phyloP scores from a whole-genome alignment of 2,888 invertebrate genomes.

The Andricus quercusramuli region DNA sequence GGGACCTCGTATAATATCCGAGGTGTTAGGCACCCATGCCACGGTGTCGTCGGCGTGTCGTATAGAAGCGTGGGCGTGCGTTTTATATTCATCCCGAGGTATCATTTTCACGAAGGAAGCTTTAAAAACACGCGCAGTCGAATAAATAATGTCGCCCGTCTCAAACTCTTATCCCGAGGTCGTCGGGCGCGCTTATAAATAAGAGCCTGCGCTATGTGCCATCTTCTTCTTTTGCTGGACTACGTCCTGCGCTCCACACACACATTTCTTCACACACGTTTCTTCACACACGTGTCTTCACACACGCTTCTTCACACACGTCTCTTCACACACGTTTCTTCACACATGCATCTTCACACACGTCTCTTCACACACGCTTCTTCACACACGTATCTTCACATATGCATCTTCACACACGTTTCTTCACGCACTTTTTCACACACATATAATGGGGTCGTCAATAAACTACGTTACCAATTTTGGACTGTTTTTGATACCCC shows the following conservation, averaged over 20 bases:
- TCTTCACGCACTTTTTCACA: too few relatives aligned
- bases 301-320: too few relatives aligned
- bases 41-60: constrained; percentile 65
- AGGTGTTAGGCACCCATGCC: constrained; percentile 64
- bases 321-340: too few relatives aligned
- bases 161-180: constrained; percentile 77
- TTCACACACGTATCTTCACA: too few relatives aligned
- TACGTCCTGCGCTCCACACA: constrained; percentile 37
- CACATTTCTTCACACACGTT: too few relatives aligned
- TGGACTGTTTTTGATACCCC: too few relatives aligned
- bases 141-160: constrained; percentile 76
- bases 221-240: constrained; percentile 38
- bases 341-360: too few relatives aligned
- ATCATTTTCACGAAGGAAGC: constrained; percentile 76
- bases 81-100: constrained; percentile 76
- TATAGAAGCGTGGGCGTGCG: constrained; percentile 73
- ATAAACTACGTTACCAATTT: too few relatives aligned
- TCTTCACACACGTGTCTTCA: too few relatives aligned
- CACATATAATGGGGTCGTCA: too few relatives aligned
- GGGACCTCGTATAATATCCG: constrained; percentile 72
- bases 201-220: constrained; percentile 63
- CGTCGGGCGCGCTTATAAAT: constrained; percentile 74
- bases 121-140: constrained; percentile 69
- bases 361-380: too few relatives aligned
- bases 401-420: too few relatives aligned